These are phyloP conservation scores for Carduelis carduelis DNA, from an alignment of 2,797 vertebrate species.

Conservation along the genomic window DNA sequence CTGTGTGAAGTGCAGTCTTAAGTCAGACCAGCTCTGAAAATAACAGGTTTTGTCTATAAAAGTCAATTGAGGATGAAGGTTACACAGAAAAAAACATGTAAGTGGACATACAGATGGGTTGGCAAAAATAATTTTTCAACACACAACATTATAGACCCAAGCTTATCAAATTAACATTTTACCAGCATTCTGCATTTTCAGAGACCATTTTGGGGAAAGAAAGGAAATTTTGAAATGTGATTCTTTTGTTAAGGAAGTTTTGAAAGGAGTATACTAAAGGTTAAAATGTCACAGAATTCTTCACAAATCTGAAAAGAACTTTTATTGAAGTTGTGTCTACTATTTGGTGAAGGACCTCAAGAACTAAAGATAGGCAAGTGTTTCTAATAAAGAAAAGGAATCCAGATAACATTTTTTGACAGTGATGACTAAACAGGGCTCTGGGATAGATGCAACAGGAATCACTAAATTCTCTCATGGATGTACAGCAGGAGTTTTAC, in stretches of 20 bases:
- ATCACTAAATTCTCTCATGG: accelerated
- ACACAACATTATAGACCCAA: background rate
- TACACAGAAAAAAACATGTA: background rate
- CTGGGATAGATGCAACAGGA: background rate
- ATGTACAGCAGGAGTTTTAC: background rate
- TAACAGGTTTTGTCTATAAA: background rate
- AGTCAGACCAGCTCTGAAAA: background rate
- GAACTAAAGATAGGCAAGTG: background rate
- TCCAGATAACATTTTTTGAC: background rate
- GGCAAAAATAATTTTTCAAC: background rate
- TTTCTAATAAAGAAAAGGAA: background rate
- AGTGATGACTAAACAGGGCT: background rate
- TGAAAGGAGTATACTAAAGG: background rate
- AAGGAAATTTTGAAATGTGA: background rate
- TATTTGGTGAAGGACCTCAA: background rate
- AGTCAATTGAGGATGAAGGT: background rate
- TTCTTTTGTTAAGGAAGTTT: background rate
- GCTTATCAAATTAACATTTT: background rate
- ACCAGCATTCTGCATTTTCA: background rate
- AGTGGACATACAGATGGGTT: background rate
- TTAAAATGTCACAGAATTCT: background rate
- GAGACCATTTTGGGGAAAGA: background rate
- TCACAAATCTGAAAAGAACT: background rate
- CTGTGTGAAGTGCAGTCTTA: background rate
- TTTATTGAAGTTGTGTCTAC: background rate